Base-by-base conservation (phyloP, 1,140 invertebrate genomes). In the Drusus annulatus region DNA sequence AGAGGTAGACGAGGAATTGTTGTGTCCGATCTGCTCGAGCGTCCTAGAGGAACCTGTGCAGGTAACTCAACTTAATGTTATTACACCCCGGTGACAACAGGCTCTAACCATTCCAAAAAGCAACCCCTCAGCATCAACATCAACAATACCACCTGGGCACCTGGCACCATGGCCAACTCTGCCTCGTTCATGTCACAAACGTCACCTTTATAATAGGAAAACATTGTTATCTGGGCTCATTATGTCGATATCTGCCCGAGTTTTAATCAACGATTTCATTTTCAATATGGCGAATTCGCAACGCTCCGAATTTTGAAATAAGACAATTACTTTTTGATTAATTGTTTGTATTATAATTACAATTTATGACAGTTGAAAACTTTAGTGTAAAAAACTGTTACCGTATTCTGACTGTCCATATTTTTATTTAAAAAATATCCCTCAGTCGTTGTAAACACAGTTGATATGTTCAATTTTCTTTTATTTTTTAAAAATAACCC, bases 21-120 rank as follows among this genome's bases (percentile, higher is more conserved):
- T 98, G 68, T 98, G 97, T 87, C 94, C 96, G 78, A 97, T 98
- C 89, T 98, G 97, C 89, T 96, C 95, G 75, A 94, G 95, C 82
- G 96, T 98, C 77, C 87, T 98, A 36, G 95, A 98, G 85, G 96
- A 98, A 86, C 96, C 97, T 52, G 89, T 97, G 58, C 96, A 98
- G 93, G 96, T 97, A 60, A 80, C 10, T 3, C 52, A n/a, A 17
- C 15, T 13, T 56, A 52, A 21, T 74, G 8, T 54, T n/a, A 73
- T 56, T 56, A 25, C 16, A 21, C 31, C 25, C n/a, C 36, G 62
- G 13, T 62, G 17, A 25, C 58, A 31, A 28, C 28, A 52, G 56
- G 16, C 28, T 76, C 21, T 31, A 13, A 7, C 21, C 58, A 23
- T 76, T 79, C 31, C 19, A 51, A 8, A 13, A 16, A 60, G 17